Conservation (phyloP, 92 coral and sea anemone species). For the Palythoa grandiflora region DNA sequence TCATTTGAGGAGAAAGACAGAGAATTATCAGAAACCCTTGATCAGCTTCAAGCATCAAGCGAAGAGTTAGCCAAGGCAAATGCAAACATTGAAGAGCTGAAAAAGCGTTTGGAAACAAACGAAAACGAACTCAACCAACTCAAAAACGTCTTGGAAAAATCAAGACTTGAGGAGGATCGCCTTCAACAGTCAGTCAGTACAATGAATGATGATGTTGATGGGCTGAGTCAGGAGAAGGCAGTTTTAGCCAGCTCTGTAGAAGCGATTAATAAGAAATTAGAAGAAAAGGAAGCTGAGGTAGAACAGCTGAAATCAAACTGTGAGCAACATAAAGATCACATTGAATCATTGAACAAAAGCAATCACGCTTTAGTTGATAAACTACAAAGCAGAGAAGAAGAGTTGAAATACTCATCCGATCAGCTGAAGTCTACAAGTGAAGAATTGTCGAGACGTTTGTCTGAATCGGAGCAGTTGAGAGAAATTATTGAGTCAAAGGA, state of each 20-base stretch:
- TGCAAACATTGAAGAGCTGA: slow-evolving; percentile 66
- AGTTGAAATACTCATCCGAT: slow-evolving; percentile 59
- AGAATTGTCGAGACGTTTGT: slow-evolving; percentile 14
- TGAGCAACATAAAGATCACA: slow-evolving; percentile 56
- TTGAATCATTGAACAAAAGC: slow-evolving; percentile 61
- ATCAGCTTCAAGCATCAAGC: slow-evolving; percentile 58
- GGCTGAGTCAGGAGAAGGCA: slow-evolving; percentile 25
- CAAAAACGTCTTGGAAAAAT: slow-evolving; percentile 31
- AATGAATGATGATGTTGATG: slow-evolving; percentile 33
- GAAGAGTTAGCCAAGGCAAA: slow-evolving; percentile 54
- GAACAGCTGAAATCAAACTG: slow-evolving; percentile 59
- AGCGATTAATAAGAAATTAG: slow-evolving; percentile 3
- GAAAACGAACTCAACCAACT: slow-evolving; percentile 69
- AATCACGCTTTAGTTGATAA: slow-evolving; percentile 60
- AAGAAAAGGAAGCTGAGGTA: slow-evolving; percentile 27
- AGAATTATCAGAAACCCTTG: slow-evolving; percentile 60
- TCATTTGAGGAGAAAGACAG: slow-evolving; percentile 88
- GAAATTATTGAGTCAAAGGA: slow-evolving; percentile 46
- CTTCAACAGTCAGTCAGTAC: slow-evolving; percentile 16
- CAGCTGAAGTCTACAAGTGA: slow-evolving; percentile 27
- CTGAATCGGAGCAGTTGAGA: slow-evolving; percentile 38
- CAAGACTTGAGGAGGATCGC: slow-evolving; percentile 14
- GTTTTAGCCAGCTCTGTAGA: slow-evolving; percentile 14
- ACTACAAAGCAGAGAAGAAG: slow-evolving; percentile 74
- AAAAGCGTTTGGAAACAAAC: slow-evolving; percentile 50